These are phyloP conservation scores for Cynocephalus volans DNA, from an alignment of 2,113 vertebrate genomes.

Conservation along the genomic window DNA sequence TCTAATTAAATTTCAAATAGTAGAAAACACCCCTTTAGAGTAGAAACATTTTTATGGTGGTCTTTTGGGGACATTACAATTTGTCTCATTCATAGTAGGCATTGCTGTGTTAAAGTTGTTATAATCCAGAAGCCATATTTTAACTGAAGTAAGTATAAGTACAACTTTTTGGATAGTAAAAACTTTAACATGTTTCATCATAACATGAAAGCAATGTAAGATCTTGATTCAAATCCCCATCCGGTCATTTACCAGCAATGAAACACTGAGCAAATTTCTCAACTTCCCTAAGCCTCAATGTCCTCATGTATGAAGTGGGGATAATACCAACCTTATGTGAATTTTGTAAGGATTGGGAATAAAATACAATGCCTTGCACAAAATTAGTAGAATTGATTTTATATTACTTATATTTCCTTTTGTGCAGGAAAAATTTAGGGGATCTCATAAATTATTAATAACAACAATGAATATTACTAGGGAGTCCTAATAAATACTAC, in stretches of 20 bases:
- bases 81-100: background rate
- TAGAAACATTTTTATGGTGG: background rate
- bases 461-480: background rate
- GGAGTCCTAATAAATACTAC: conserved; percentile 14
- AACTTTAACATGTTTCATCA: background rate
- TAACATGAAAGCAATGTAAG: background rate
- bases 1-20: background rate
- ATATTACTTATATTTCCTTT: background rate
- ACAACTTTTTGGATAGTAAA: background rate
- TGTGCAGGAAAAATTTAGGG: conserved; percentile 27
- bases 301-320: background rate
- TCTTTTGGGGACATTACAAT: background rate
- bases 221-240: background rate
- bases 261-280: background rate
- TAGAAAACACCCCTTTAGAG: background rate
- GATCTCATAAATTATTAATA: background rate
- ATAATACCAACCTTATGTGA: background rate
- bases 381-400: conserved; percentile 1
- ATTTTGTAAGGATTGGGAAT: background rate
- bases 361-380: background rate
- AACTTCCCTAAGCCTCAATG: background rate
- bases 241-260: background rate
- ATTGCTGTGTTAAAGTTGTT: conserved; percentile 30
- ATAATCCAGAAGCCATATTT: background rate
- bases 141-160: background rate